Evolutionary conservation across 2,113 vertebrate genomes (phyloP), one percentile per base, ranked within the genome.

Genomic region (Collichthys lucidus): DNA sequence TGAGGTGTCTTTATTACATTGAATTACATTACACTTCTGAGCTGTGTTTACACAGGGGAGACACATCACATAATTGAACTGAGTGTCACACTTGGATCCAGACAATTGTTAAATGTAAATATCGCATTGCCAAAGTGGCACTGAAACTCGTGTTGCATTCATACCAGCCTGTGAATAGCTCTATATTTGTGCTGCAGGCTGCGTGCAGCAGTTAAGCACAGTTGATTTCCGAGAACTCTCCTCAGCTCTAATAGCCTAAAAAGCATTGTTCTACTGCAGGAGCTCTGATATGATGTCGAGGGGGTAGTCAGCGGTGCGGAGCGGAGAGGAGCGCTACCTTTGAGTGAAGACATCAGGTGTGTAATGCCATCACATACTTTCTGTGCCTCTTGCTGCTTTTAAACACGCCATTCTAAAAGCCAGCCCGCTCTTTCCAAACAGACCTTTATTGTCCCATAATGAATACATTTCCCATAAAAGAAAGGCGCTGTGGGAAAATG

Each of bases 381-480:
- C 76, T 24, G 42, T 74, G 46, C 26, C 80, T 72, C 61, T 47
- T 42, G 56, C 44, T 60, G 6, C 74, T 57, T 82, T 85, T 71
- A 73, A 66, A 65, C 52, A 24, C 11, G 16, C 82, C n/a, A 49
- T 46, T 63, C 64, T 42, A 52, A 85, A 67, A 86, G 68, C 70
- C 47, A 3, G 79, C 47, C 77, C 79, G 72, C 69, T 86, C 77
- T 80, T 75, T 86, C 64, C 60, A 83, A 92, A 91, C 74, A 90
- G 72, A 46, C 82, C 55, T 85, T 88, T 86, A 87, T 89, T 89
- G 84, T 85, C 60, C 56, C 59, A 20, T 89, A 90, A 90, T 90
- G 91, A 92, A 90, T 90, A 84, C 63, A 67, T 87, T 87, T 87
- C 75, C 74, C 74, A 86, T 88, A 82, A 87, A 86, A 80, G 72